These are phyloP conservation scores for Acipenser transmontanus DNA, from an alignment of 2,797 vertebrate genomes.

Conservation along the genomic window DNA sequence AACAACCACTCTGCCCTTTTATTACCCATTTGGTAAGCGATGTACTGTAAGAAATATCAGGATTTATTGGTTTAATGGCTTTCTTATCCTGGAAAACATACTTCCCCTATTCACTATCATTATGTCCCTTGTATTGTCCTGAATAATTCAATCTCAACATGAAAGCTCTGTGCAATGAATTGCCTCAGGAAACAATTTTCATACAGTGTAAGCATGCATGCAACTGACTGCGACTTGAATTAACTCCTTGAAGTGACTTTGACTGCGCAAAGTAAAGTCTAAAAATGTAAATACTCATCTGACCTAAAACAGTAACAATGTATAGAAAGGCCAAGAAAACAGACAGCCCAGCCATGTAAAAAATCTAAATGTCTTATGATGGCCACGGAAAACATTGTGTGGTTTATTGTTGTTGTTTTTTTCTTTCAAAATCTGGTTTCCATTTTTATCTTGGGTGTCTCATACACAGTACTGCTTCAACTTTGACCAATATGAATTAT, in stretches of 20 bases:
- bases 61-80: conserved; percentile 15
- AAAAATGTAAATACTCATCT: too few relatives aligned
- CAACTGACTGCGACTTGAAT: conserved; percentile 35
- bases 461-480: too few relatives aligned
- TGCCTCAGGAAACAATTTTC: conserved; percentile 35
- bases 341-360: too few relatives aligned
- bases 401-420: too few relatives aligned
- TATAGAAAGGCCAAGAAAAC: too few relatives aligned
- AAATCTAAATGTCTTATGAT: too few relatives aligned
- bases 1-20: conserved; percentile 7
- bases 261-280: too few relatives aligned
- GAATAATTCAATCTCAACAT: conserved; percentile 23
- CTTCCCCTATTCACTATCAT: conserved; percentile 25
- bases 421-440: too few relatives aligned
- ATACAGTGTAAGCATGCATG: conserved; percentile 32
- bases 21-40: not conserved
- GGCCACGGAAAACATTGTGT: too few relatives aligned
- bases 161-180: conserved; percentile 30
- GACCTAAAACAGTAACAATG: too few relatives aligned
- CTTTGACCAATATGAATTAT: too few relatives aligned
- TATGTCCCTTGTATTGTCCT: conserved; percentile 26
- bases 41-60: not conserved
- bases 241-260: conserved; percentile 28
- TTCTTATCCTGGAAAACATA: conserved; percentile 10
- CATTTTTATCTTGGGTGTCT: too few relatives aligned